phyloP scores from a whole-genome alignment of 2,888 invertebrate species.

The Neuroscelio doddi region DNA sequence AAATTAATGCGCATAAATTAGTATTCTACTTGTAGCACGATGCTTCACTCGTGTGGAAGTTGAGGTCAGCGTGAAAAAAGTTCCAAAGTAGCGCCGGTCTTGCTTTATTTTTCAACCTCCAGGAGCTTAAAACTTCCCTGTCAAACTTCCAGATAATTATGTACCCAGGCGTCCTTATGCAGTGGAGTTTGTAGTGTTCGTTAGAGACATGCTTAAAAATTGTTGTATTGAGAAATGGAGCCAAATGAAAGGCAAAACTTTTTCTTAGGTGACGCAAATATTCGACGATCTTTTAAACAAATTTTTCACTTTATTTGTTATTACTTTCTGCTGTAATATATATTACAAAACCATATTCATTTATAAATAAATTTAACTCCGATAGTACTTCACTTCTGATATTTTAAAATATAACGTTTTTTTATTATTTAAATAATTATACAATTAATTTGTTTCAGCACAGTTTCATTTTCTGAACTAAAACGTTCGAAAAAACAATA shows the following conservation, averaged over 20 bases:
- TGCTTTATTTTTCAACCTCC: constrained; percentile 27
- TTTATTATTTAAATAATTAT: too few species aligned
- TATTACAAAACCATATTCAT: too few species aligned
- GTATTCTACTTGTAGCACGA: constrained; percentile 26
- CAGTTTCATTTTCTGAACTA: too few species aligned
- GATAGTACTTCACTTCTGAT: too few species aligned
- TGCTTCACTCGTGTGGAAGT: constrained; percentile 20
- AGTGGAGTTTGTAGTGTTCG: constrained; percentile 25
- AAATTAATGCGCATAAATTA: constrained; percentile 47
- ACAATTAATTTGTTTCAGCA: too few species aligned
- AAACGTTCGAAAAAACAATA: too few species aligned
- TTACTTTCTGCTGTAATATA: too few species aligned
- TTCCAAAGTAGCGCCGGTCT: constrained; percentile 9
- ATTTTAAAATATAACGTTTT: too few species aligned
- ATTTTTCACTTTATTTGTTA: not conserved
- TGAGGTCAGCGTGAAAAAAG: constrained; percentile 31
- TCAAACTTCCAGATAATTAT: constrained; percentile 39
- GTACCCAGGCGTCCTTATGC: constrained; percentile 12
- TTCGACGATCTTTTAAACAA: not conserved
- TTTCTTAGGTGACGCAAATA: too few species aligned
- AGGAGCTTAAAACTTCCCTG: constrained; percentile 36
- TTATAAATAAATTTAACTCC: too few species aligned
- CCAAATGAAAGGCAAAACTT: constrained; percentile 17
- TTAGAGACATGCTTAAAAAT: constrained; percentile 34
- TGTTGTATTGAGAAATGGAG: constrained; percentile 34